phyloP scores from a whole-genome alignment of 2,888 invertebrate genomes.

The Gnatocerus cornutus region DNA sequence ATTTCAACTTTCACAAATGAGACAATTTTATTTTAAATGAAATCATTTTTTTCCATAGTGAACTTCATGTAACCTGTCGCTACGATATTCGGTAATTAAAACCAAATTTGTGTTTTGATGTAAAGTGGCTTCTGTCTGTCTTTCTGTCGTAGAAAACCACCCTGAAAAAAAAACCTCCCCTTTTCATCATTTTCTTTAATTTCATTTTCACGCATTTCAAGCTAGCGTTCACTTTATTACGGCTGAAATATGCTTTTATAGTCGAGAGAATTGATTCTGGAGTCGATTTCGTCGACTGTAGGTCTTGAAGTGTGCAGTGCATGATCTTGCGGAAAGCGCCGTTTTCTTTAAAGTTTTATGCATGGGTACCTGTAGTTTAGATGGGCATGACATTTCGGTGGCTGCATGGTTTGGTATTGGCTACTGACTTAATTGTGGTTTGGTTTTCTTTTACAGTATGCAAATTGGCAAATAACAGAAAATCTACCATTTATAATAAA shows the following conservation, averaged over 20 bases:
- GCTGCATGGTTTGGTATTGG: conserved; percentile 34
- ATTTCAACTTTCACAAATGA: conserved; percentile 11
- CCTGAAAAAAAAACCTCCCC: conserved; percentile 22
- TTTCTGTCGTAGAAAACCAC: conserved; percentile 65
- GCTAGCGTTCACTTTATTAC: conserved; percentile 26
- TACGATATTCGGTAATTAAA: conserved; percentile 68
- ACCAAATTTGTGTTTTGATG: conserved; percentile 63
- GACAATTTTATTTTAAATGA: conserved; percentile 35
- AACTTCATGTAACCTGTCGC: conserved; percentile 71
- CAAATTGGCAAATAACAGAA: conserved; percentile 57
- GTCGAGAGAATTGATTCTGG: background rate
- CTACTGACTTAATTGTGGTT: conserved; percentile 31
- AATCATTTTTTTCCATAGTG: conserved; percentile 66
- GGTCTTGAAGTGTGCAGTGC: conserved; percentile 19
- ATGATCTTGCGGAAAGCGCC: conserved; percentile 7
- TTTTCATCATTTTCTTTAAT: conserved; percentile 31
- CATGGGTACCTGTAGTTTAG: background rate
- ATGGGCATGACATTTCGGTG: conserved; percentile 39
- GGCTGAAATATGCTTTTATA: background rate
- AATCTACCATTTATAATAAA: conserved; percentile 55
- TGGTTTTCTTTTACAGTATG: conserved; percentile 56
- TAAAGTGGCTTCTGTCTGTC: conserved; percentile 69
- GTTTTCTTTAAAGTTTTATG: background rate
- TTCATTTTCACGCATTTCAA: conserved; percentile 39
- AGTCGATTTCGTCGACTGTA: conserved; percentile 1